Evolutionary conservation across 1,140 invertebrate genomes (phyloP).

Genomic region (Drosophila bifasciata): DNA sequence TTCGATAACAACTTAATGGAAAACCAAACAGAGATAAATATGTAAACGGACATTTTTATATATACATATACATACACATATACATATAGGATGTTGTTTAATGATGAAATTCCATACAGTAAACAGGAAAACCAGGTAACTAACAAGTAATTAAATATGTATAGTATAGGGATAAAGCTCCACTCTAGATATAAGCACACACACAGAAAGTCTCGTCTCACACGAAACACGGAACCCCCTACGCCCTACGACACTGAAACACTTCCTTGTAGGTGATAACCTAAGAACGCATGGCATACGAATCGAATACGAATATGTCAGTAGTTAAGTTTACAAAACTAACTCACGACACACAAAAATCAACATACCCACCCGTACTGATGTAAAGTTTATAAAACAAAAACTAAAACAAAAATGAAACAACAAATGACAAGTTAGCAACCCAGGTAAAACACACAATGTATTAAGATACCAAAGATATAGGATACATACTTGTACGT

Average conservation of each 20-base stretch:
- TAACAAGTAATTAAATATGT: conserved; percentile 54
- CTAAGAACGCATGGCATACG: conserved; percentile 27
- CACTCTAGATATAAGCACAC: conserved; percentile 21
- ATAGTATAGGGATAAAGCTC: not conserved
- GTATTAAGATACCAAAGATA: conserved; percentile 14
- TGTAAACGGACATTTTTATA: conserved; percentile 35
- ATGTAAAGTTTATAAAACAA: conserved; percentile 61
- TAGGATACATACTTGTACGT: conserved; percentile 7
- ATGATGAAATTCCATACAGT: conserved; percentile 24
- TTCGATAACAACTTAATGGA: conserved; percentile 41
- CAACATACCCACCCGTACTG: conserved; percentile 62
- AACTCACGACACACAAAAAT: conserved; percentile 36
- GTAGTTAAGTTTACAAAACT: conserved; percentile 44
- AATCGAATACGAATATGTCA: conserved; percentile 20
- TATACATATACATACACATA: no score
- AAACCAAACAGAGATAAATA: not conserved
- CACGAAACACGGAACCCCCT: not conserved
- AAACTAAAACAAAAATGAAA: conserved; percentile 34
- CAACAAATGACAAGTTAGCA: conserved; percentile 46
- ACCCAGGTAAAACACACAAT: conserved; percentile 36
- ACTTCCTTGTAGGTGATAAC: conserved; percentile 16
- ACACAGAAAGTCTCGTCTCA: conserved; percentile 3
- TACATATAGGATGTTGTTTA: conserved; percentile 57
- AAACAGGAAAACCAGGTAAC: conserved; percentile 77
- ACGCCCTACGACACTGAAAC: not conserved